Evolutionary conservation across 2,888 invertebrate genomes (phyloP), one percentile per base, ranked within the genome.

Genomic region (Amiota minor): DNA sequence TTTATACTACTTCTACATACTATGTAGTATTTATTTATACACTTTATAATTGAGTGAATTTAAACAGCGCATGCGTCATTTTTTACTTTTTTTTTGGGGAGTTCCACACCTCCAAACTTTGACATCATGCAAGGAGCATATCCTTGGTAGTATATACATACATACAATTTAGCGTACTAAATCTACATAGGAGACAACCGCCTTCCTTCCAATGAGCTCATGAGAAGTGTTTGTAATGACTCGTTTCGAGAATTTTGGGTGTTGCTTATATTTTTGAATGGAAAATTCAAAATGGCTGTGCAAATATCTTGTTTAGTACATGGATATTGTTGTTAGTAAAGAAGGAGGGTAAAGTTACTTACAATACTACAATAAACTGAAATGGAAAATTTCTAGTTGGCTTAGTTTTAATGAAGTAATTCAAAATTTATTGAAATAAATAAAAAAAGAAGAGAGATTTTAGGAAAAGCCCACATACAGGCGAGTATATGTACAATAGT

Each of bases 241-340:
- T 18, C 20, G 16, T 18, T 59, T 20, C 20, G 59, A n/a, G 59
- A 9, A 18, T 59, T 67, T 53, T 23, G 49, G 59, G 49, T n/a
- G 11, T 12, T 46, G 64, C 64, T 64, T 20, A 45, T 76, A 35
- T 35, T 35, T 35, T 35, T 35, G 35, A 35, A 35, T 35, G 35
- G 6, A 35, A 35, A 80, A 75, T 87, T 82, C 89, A 88, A 88
- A 88, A 88, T 88, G 88, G 88, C 89, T 89, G 87, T 84, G 76
- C 81, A 88, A 89, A 89, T 83, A 89, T 86, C 88, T 88, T 65
- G 55, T 73, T 70, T 70, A 73, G 74, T n/a, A 53, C 16, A 53
- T 53, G 16, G n/a, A 2, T 14, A 35, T 35, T 1, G 1, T 1
- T 23, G 35, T 35, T 3, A 35, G 35, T 23, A 35, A 6, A 35